These are phyloP conservation scores for Heteromurus nitidus DNA, from an alignment of 2,888 invertebrate genomes.

Conservation along the genomic window DNA sequence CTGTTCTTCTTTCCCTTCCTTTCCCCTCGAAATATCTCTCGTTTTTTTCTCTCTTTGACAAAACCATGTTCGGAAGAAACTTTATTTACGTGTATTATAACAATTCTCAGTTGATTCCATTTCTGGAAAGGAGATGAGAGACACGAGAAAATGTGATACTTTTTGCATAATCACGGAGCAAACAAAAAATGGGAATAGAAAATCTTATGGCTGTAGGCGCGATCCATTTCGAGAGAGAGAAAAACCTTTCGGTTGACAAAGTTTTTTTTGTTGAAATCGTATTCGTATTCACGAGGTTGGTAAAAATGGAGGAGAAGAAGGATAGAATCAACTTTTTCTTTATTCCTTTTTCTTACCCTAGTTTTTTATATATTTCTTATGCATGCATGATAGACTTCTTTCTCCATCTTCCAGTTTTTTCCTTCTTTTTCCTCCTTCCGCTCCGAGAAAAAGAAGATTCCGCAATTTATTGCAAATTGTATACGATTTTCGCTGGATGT, in stretches of 20 bases:
- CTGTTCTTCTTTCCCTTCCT: neutral
- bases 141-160: constrained; percentile 40
- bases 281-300: neutral
- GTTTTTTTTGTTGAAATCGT: no score
- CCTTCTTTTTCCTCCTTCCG: no score
- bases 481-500: neutral
- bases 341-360: neutral
- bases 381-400: constrained; percentile 15
- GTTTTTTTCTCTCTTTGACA: constrained; percentile 19
- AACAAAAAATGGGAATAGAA: constrained; percentile 4
- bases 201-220: no score
- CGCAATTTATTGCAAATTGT: constrained; percentile 55
- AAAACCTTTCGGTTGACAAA: no score
- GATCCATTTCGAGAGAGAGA: no score
- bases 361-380: neutral
- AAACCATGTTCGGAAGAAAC: constrained; percentile 25
- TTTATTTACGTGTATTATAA: constrained; percentile 45
- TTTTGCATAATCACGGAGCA: constrained; percentile 46
- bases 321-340: neutral
- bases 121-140: neutral
- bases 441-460: neutral
- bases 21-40: neutral
- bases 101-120: constrained; percentile 39
- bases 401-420: no score
- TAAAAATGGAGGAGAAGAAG: neutral